Evolutionary conservation across 2,888 invertebrate species (phyloP).

Genomic region (Pollenia labialis): DNA sequence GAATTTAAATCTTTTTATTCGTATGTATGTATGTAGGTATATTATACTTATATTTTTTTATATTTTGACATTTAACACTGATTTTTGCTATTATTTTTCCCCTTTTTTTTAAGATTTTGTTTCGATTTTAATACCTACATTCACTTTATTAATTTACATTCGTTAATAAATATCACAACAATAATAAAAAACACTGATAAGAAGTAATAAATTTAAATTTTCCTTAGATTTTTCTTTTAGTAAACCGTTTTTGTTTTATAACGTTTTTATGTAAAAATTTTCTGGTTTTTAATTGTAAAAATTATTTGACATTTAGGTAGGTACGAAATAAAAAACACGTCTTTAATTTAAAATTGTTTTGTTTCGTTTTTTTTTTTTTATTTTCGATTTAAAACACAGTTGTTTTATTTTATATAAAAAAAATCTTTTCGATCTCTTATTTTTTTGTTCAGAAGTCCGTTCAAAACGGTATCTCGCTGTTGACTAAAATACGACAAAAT

Average conservation of each 20-base stretch:
- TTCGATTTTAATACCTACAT: slow-evolving; percentile 40
- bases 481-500: slow-evolving; percentile 75
- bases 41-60: slow-evolving; percentile 11
- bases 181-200: slow-evolving; percentile 59
- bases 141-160: slow-evolving; percentile 49
- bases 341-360: slow-evolving; percentile 22
- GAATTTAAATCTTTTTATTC: neutral
- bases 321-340: slow-evolving; percentile 40
- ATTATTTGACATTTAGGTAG: slow-evolving; percentile 53
- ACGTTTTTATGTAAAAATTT: neutral
- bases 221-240: slow-evolving; percentile 24
- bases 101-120: neutral
- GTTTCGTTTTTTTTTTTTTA: slow-evolving; percentile 49
- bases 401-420: slow-evolving; percentile 22
- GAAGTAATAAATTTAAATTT: slow-evolving; percentile 43
- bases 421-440: slow-evolving; percentile 46
- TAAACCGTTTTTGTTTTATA: slow-evolving; percentile 16
- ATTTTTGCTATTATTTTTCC: neutral
- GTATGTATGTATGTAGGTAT: neutral
- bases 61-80: slow-evolving; percentile 65
- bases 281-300: slow-evolving; percentile 16
- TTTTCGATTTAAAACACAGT: slow-evolving; percentile 39
- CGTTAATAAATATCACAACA: slow-evolving; percentile 17
- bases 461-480: slow-evolving; percentile 77
- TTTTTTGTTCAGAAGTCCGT: slow-evolving; percentile 70